phyloP scores from a whole-genome alignment of 2,113 vertebrate species.

The Chrysochloris asiatica region DNA sequence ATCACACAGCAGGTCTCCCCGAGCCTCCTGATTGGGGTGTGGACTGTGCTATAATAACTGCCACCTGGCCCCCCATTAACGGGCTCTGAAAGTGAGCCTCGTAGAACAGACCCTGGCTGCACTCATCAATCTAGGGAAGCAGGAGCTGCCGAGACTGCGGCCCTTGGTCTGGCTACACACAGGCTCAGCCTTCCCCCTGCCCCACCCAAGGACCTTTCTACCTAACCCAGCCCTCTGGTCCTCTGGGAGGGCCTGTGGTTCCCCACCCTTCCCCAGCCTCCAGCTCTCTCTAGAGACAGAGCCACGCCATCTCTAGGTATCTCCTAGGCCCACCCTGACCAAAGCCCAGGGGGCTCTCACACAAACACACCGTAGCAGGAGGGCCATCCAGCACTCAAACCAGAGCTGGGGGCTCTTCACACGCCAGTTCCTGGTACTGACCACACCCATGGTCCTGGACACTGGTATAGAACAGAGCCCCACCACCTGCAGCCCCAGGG shows the following conservation, averaged over 20 bases:
- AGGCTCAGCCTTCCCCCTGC: no score
- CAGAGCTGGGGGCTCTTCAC: no score
- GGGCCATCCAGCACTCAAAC: no score
- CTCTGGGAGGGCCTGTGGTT: neutral
- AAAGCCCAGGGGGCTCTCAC: neutral
- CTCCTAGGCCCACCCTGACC: neutral
- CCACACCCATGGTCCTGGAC: neutral
- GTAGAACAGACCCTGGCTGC: neutral
- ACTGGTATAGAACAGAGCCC: no score
- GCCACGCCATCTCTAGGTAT: neutral
- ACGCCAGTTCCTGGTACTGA: neutral
- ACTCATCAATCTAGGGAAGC: neutral
- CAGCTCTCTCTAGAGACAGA: neutral
- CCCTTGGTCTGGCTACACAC: no score
- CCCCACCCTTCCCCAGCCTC: neutral
- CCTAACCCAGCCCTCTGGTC: no score
- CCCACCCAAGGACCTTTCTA: no score
- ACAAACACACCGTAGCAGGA: no score
- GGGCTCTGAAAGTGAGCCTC: neutral
- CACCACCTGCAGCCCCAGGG: neutral
- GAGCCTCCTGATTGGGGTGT: neutral
- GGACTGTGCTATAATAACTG: neutral
- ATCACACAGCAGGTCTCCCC: neutral
- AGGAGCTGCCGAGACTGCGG: no score
- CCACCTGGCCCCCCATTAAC: neutral